These are phyloP conservation scores for Platorchestia sp. DNA, from an alignment of 1,140 invertebrate species.

Conservation along the genomic window DNA sequence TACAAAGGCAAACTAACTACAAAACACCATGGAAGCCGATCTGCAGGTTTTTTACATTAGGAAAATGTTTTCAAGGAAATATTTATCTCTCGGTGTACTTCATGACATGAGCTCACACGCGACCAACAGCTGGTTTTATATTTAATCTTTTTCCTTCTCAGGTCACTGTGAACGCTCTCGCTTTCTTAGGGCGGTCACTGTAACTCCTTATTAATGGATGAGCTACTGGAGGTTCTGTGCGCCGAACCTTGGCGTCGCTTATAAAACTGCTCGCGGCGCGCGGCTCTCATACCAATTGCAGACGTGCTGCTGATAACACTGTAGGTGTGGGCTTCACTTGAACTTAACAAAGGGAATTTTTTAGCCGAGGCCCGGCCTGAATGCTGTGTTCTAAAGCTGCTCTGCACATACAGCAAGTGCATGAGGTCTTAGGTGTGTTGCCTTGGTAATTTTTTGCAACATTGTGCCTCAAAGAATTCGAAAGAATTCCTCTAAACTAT, in stretches of 20 bases:
- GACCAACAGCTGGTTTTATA: background rate
- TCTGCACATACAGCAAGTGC: background rate
- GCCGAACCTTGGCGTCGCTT: background rate
- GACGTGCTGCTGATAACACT: background rate
- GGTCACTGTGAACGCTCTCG: background rate
- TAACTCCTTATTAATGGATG: background rate
- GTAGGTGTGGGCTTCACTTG: background rate
- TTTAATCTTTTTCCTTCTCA: background rate
- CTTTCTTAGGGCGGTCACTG: background rate
- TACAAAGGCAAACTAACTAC: background rate
- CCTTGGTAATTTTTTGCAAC: background rate
- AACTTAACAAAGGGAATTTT: background rate
- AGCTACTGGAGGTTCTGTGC: background rate
- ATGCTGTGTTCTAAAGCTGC: background rate
- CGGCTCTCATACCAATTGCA: background rate
- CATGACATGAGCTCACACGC: background rate
- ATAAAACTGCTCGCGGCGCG: background rate
- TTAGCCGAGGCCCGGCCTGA: background rate
- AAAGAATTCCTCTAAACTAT: background rate
- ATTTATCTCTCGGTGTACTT: background rate
- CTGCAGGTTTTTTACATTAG: background rate
- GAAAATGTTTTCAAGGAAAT: background rate
- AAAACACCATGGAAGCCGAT: background rate
- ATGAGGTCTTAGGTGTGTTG: background rate
- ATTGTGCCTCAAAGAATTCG: background rate